Evolutionary conservation across 2,113 vertebrate species (phyloP).

Genomic region (Percopsis transmontana): DNA sequence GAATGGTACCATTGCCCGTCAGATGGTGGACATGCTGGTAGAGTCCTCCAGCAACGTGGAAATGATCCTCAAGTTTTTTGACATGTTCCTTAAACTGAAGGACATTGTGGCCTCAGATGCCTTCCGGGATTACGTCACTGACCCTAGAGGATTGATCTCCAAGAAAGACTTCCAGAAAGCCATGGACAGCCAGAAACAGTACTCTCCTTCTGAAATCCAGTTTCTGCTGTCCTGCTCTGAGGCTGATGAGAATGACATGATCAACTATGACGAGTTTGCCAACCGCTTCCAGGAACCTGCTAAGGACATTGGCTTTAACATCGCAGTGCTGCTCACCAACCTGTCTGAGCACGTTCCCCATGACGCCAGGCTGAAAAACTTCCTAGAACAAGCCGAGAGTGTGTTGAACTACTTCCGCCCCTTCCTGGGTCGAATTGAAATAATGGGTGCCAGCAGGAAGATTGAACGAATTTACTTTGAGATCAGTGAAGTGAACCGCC

Average conservation of each 20-base stretch:
- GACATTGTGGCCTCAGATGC: constrained; percentile 95
- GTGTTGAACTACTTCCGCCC: constrained; percentile 94
- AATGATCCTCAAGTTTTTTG: constrained; percentile 98
- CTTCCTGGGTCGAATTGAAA: constrained; percentile 92
- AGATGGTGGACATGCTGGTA: constrained; percentile 99
- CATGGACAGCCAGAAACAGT: constrained; percentile 98
- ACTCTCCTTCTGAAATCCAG: constrained; percentile 88
- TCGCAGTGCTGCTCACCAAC: constrained; percentile 93
- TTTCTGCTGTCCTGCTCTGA: constrained; percentile 95
- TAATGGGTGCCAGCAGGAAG: constrained; percentile 91
- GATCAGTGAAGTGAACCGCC: constrained; percentile 93
- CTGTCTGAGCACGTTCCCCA: constrained; percentile 93
- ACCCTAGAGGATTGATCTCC: constrained; percentile 93
- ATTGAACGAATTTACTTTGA: constrained; percentile 98
- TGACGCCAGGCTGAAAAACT: constrained; percentile 86
- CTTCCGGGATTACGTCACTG: constrained; percentile 89
- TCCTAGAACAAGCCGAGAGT: constrained; percentile 87
- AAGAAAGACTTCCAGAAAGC: constrained; percentile 98
- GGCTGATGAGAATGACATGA: constrained; percentile 97
- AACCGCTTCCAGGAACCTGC: constrained; percentile 92
- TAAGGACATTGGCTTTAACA: constrained; percentile 96
- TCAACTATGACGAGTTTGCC: constrained; percentile 91
- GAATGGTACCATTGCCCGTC: constrained; percentile 93
- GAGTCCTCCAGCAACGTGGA: constrained; percentile 97
- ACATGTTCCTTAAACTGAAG: constrained; percentile 97